phyloP scores from a whole-genome alignment of 2,113 vertebrate genomes.

The Semicossyphus pulcher region DNA sequence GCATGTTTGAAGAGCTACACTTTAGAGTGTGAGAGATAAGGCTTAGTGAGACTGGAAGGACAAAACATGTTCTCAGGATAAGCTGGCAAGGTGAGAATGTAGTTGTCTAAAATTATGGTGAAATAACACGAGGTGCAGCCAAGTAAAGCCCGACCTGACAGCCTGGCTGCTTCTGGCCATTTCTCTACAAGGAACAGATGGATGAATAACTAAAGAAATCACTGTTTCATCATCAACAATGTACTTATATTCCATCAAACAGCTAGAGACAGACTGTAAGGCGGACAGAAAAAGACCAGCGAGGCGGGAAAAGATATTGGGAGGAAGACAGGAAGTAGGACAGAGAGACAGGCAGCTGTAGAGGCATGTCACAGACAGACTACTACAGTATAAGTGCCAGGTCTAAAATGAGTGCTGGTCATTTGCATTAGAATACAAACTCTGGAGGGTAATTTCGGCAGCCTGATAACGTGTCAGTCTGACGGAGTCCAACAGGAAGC shows the following conservation, averaged over 20 bases:
- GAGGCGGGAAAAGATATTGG: neutral
- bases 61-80: no score
- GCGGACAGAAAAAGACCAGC: neutral
- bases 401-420: constrained; percentile 18
- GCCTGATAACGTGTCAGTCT: constrained; percentile 45
- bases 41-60: no score
- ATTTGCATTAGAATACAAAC: constrained; percentile 60
- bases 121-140: no score
- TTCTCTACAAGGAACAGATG: neutral
- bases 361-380: constrained; percentile 12
- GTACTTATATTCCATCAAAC: neutral
- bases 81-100: no score
- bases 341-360: constrained; percentile 20
- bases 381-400: constrained; percentile 1
- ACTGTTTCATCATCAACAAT: constrained; percentile 4
- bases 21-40: no score
- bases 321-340: neutral
- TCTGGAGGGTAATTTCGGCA: constrained; percentile 49
- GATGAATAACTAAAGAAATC: constrained; percentile 4
- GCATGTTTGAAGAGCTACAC: no score
- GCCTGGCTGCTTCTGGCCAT: neutral
- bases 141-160: no score
- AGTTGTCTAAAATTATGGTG: no score
- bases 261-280: neutral
- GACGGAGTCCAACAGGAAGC: constrained; percentile 42